Conservation (phyloP, 2,797 vertebrate species). For the Spondyliosoma cantharus region DNA sequence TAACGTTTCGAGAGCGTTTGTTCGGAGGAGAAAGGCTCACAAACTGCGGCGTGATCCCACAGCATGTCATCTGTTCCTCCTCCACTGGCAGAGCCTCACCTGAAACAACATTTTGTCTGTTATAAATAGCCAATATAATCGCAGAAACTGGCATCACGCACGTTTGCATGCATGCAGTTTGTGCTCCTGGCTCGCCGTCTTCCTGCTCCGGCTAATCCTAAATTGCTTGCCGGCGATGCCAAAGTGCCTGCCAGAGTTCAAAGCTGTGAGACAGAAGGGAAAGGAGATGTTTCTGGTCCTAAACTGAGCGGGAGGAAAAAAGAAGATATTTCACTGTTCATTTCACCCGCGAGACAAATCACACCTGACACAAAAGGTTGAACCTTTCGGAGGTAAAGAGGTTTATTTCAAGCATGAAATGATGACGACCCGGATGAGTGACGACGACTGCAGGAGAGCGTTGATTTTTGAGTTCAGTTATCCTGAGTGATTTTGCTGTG, state of each 20-base stretch:
- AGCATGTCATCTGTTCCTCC: conserved; percentile 1
- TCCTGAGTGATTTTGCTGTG: conserved; percentile 1
- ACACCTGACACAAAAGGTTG: conserved; percentile 18
- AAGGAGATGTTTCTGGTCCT: neutral
- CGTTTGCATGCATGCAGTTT: conserved; percentile 19
- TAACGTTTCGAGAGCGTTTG: neutral
- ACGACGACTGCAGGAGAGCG: neutral
- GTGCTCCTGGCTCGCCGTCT: conserved; percentile 26
- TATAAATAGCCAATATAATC: conserved; percentile 57
- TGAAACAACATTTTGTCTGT: conserved; percentile 30
- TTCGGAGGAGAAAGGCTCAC: neutral
- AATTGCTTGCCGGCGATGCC: conserved; percentile 55
- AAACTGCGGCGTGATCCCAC: neutral
- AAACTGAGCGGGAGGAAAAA: neutral
- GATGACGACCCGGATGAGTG: neutral
- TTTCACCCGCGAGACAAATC: conserved; percentile 19
- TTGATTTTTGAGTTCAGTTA: conserved; percentile 29
- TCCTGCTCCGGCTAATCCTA: conserved; percentile 54
- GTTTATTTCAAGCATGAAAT: conserved; percentile 30
- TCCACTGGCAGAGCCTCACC: conserved; percentile 38
- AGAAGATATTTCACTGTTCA: neutral
- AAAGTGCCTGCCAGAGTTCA: conserved; percentile 37
- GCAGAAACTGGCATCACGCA: conserved; percentile 35
- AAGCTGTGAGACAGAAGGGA: neutral
- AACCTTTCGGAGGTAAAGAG: conserved; percentile 8